Percentiles rank a stretch among this genome's conserved stretches.
Conservation (phyloP, 2,888 invertebrate species). For the Rhagonycha lutea region DNA sequence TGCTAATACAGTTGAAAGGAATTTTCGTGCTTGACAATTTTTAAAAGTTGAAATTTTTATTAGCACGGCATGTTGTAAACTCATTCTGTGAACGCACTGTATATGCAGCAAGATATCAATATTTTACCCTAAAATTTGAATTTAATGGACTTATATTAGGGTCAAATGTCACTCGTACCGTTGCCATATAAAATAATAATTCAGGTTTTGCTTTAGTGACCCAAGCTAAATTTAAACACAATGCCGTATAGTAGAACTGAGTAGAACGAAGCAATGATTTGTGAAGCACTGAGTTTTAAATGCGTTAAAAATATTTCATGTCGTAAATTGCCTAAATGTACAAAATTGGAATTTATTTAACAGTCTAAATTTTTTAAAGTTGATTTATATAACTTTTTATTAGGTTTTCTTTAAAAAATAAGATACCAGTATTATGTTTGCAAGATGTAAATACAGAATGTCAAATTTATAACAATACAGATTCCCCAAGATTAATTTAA, state of each 20-base stretch:
- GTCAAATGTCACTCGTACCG: conserved; percentile 18
- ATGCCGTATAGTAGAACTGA: conserved; percentile 9
- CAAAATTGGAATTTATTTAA: conserved; percentile 48
- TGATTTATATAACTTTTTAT: conserved; percentile 37
- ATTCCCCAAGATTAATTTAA: background rate
- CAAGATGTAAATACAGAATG: background rate
- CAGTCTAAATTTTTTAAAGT: conserved; percentile 35
- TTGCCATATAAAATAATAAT: conserved; percentile 27
- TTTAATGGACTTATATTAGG: conserved; percentile 29
- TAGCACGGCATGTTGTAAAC: background rate
- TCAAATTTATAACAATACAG: background rate
- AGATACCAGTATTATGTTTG: background rate
- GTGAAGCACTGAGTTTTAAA: conserved; percentile 37
- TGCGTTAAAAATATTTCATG: conserved; percentile 44
- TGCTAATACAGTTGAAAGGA: background rate
- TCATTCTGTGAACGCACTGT: background rate
- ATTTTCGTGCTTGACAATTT: background rate
- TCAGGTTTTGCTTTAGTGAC: conserved; percentile 28
- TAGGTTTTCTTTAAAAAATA: conserved; percentile 40
- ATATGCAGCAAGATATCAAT: conserved; percentile 14
- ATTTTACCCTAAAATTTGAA: conserved; percentile 22
- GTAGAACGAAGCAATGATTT: conserved; percentile 31
- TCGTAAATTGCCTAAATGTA: conserved; percentile 44
- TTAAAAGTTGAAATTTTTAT: background rate
- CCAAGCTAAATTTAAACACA: conserved; percentile 27